These are phyloP conservation scores for Cygnus olor DNA, from an alignment of 2,797 vertebrate genomes.

Conservation along the genomic window DNA sequence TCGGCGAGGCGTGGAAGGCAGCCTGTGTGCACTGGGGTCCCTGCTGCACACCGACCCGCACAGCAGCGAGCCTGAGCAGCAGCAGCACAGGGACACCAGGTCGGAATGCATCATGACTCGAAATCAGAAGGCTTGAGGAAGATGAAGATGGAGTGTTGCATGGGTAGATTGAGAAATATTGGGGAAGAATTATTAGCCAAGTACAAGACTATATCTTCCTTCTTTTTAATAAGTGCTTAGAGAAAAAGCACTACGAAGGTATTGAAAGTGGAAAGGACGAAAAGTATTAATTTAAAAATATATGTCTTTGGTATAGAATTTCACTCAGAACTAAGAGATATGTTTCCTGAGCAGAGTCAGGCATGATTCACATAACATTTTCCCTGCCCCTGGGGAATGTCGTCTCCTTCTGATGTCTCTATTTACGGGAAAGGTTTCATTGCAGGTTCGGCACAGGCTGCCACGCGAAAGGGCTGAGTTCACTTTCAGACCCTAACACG, in stretches of 20 bases:
- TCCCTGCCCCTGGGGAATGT: slow-evolving; percentile 28
- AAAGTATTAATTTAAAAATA: slow-evolving; percentile 45
- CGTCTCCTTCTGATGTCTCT: slow-evolving; percentile 48
- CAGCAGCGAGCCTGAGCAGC: not conserved
- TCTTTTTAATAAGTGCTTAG: slow-evolving; percentile 43
- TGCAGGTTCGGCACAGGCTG: slow-evolving; percentile 7
- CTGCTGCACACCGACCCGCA: fast-evolving
- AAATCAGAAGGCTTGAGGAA: not conserved
- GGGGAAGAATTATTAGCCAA: not conserved
- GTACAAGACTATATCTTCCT: not conserved
- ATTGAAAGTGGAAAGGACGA: slow-evolving; percentile 11
- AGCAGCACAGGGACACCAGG: not conserved
- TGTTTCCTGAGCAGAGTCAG: slow-evolving; percentile 3
- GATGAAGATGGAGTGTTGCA: not conserved
- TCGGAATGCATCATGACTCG: not conserved
- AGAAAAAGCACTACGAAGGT: slow-evolving; percentile 11
- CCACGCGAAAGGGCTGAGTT: not conserved
- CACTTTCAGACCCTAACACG: not conserved
- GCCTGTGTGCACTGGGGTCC: not conserved
- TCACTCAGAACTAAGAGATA: slow-evolving; percentile 44
- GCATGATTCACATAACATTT: slow-evolving; percentile 52
- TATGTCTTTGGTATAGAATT: slow-evolving; percentile 7
- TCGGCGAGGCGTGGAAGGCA: not conserved
- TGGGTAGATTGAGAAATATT: not conserved
- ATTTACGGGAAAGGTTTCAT: slow-evolving; percentile 39